Evolutionary conservation across 2,888 invertebrate genomes (phyloP).

Genomic region (Oxycera nigricornis): DNA sequence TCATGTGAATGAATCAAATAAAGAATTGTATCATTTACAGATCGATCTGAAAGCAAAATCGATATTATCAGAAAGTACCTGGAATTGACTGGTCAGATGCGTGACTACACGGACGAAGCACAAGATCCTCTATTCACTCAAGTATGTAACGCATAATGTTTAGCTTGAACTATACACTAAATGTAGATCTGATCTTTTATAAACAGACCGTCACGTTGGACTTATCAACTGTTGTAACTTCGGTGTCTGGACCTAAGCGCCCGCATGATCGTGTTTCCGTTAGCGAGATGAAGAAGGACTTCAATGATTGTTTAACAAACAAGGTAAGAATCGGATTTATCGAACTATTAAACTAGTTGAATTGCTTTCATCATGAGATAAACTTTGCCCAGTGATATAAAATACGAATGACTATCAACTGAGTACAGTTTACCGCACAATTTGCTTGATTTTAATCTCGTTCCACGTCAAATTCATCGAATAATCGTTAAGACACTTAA

Average conservation of each 20-base stretch:
- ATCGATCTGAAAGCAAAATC: slow-evolving; percentile 79
- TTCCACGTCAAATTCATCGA: neutral
- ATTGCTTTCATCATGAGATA: slow-evolving; percentile 56
- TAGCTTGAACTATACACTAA: no score
- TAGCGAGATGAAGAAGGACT: slow-evolving; percentile 88
- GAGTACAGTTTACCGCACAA: slow-evolving; percentile 62
- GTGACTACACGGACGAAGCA: slow-evolving; percentile 76
- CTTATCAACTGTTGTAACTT: slow-evolving; percentile 86
- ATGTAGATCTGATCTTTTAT: no score
- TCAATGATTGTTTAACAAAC: slow-evolving; percentile 80
- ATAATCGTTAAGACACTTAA: neutral
- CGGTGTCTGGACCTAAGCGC: slow-evolving; percentile 95
- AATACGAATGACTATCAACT: slow-evolving; percentile 53
- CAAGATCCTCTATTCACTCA: slow-evolving; percentile 87
- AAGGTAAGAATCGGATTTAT: slow-evolving; percentile 68
- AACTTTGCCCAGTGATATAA: slow-evolving; percentile 63
- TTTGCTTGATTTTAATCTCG: slow-evolving; percentile 41
- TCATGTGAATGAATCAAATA: neutral
- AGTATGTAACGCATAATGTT: slow-evolving; percentile 53
- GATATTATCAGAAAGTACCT: slow-evolving; percentile 82
- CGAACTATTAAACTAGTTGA: neutral
- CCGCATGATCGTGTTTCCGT: slow-evolving; percentile 96
- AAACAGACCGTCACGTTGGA: slow-evolving; percentile 81
- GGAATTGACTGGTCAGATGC: slow-evolving; percentile 78
- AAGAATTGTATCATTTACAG: slow-evolving; percentile 63